Conservation (phyloP, 2,888 invertebrate species). For the Himalopsyche japonica region DNA sequence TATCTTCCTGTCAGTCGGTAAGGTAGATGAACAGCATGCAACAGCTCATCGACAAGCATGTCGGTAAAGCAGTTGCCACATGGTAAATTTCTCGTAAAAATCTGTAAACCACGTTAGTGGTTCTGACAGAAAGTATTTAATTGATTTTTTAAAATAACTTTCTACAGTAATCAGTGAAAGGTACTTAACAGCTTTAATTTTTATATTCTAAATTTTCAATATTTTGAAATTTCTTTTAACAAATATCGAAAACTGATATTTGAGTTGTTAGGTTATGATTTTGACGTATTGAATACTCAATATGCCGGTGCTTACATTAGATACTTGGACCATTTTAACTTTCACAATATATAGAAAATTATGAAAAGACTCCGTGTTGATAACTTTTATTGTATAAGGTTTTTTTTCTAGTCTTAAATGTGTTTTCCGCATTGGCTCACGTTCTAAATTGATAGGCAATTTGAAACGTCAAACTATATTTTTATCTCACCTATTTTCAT, state of each 20-base stretch:
- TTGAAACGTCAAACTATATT: not conserved
- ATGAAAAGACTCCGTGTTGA: no score
- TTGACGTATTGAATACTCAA: slow-evolving; percentile 19
- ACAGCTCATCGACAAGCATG: not conserved
- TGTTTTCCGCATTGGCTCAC: not conserved
- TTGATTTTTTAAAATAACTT: not conserved
- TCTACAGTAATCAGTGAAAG: not conserved
- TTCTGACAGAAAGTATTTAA: slow-evolving; percentile 19
- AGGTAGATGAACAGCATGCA: not conserved
- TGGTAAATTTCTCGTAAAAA: not conserved
- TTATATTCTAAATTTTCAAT: not conserved
- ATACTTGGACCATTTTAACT: not conserved
- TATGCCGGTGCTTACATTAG: not conserved
- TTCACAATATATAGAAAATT: no score
- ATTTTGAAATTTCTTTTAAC: not conserved
- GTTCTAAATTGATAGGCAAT: not conserved
- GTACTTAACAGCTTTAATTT: not conserved
- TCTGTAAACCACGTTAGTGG: slow-evolving; percentile 24
- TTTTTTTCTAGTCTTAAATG: no score
- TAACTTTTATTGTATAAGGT: no score
- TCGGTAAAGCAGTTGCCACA: slow-evolving; percentile 13
- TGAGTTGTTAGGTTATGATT: slow-evolving; percentile 15
- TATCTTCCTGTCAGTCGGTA: not conserved
- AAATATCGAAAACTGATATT: not conserved
- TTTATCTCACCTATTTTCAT: not conserved